Evolutionary conservation across 2,888 invertebrate genomes (phyloP), one percentile per base, ranked within the genome.

Genomic region (Cyclophora albipunctata): DNA sequence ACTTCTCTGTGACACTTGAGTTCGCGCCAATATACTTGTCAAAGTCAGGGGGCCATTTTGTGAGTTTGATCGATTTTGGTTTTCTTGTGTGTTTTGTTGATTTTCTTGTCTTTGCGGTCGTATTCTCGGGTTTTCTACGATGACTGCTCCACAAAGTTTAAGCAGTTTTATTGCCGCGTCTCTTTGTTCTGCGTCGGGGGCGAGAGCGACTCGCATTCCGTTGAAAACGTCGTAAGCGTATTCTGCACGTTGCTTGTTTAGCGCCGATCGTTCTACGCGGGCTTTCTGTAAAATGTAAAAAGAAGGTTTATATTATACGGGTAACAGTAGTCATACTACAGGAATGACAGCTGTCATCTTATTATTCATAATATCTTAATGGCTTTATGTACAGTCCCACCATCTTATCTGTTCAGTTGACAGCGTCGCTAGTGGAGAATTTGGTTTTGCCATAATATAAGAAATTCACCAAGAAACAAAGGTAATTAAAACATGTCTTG

Each of bases 191-290:
- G 76, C 72, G 7, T 62, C 50, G 0, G 63, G 57, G 1, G 74
- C 54, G 2, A 85, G 45, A 1, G 51, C 60, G 0, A 86, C 77
- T 1, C 69, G 63, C 64, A 79, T 78, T 0, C 81, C 82, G 54
- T 67, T 67, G 60, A 87, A 87, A 0, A 87, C 71, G 55, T 85
- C 75, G 61, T 78, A 86, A 0, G 77, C 79, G 60, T 86, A 86
- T 43, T 84, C 82, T 0, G 66, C 59, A n/a, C 66, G 64, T 3
- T 64, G 60, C 35, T 64, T 73, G 5, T 71, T 67, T 1, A 84
- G 59, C 0, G 84, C 84, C 3, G 64, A 56, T 7, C 86, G 75
- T 62, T 86, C 85, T 1, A 81, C 67, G 6, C 83, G 76, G 1
- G 87, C 84, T 72, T 78, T 83, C 87, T 87, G 77, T 4, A 71